Percentiles rank a stretch among this genome's conserved stretches.
Conservation (phyloP, 1,140 invertebrate genomes). For the Orchesella cincta region DNA sequence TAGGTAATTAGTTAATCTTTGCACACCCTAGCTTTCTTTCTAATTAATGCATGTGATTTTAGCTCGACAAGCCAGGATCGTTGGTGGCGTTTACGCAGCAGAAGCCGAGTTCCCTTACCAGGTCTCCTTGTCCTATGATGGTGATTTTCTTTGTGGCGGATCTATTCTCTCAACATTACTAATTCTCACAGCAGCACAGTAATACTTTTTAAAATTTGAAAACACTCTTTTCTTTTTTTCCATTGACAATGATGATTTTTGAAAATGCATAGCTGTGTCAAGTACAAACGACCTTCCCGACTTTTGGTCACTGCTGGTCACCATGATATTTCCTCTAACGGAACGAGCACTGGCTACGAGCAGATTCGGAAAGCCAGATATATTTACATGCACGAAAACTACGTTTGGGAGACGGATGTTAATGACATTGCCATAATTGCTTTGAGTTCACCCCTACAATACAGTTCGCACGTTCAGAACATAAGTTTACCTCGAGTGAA, state of each 20-base stretch:
- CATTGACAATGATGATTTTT: no score
- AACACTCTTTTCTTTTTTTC: no score
- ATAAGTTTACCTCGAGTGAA: not conserved
- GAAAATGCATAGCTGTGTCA: no score
- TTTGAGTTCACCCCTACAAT: not conserved
- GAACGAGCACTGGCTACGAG: not conserved
- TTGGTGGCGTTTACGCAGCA: conserved; percentile 26
- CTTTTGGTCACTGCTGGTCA: not conserved
- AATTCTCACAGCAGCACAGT: conserved; percentile 38
- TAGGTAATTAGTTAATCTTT: no score
- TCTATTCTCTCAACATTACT: conserved; percentile 28
- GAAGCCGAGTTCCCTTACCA: conserved; percentile 30
- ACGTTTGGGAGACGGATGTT: conserved; percentile 24
- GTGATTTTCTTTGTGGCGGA: conserved; percentile 33
- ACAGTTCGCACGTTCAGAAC: not conserved
- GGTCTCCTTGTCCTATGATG: conserved; percentile 18
- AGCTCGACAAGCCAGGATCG: conserved; percentile 23
- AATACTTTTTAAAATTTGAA: no score
- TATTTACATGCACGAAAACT: conserved; percentile 34
- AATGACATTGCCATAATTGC: conserved; percentile 37
- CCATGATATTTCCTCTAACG: not conserved
- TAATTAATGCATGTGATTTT: no score
- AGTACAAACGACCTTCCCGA: not conserved
- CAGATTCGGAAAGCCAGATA: conserved; percentile 12
- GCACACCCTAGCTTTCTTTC: no score